Conservation (phyloP, 2,888 invertebrate species). For the Tetranychus piercei region DNA sequence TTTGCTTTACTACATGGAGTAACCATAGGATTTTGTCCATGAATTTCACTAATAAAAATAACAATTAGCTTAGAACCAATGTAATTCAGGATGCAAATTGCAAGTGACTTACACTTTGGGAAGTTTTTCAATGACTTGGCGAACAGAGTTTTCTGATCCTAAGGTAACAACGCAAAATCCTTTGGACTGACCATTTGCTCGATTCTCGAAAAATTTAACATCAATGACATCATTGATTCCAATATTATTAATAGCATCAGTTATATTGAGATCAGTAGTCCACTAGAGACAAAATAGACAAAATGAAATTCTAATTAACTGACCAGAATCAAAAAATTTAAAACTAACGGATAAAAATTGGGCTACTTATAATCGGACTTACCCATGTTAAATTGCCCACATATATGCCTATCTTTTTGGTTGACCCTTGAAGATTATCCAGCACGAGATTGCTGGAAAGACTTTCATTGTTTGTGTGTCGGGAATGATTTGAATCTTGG, state of each 20-base stretch:
- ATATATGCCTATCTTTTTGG: conserved; percentile 61
- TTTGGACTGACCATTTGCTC: conserved; percentile 94
- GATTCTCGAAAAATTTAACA: conserved; percentile 97
- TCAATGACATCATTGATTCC: conserved; percentile 87
- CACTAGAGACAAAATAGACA: conserved; percentile 46
- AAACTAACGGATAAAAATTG: conserved; percentile 2
- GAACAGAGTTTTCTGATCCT: conserved; percentile 73
- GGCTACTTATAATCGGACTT: conserved; percentile 31
- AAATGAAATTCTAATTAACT: conserved; percentile 9
- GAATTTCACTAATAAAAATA: conserved; percentile 45
- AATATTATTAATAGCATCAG: conserved; percentile 64
- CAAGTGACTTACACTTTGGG: conserved; percentile 47
- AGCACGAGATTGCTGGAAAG: background rate
- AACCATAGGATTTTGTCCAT: conserved; percentile 84
- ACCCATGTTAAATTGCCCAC: conserved; percentile 98
- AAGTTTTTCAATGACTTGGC: conserved; percentile 73
- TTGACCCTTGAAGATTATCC: conserved; percentile 1
- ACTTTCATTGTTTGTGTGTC: background rate
- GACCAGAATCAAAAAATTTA: conserved; percentile 14
- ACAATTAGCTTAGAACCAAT: background rate
- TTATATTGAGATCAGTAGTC: conserved; percentile 92
- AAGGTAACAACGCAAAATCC: conserved; percentile 90
- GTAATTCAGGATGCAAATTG: background rate
- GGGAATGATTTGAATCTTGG: conserved; percentile 15
- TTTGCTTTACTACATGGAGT: conserved; percentile 86